Evolutionary conservation across 1,140 invertebrate species (phyloP).

Genomic region (Trachymyrmex cornetzi): DNA sequence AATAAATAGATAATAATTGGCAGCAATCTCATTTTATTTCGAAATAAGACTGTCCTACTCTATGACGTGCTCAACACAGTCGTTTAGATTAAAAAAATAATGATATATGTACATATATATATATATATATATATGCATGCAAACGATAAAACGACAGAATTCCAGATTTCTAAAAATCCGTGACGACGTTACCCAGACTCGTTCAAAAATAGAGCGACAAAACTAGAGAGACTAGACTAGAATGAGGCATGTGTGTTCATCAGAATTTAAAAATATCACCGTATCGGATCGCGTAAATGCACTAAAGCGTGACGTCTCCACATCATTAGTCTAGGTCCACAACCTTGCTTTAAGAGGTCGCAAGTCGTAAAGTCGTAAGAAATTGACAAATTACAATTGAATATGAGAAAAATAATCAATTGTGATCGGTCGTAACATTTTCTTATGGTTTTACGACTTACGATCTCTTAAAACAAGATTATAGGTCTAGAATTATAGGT

Average conservation of each 20-base stretch:
- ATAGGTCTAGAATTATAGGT: too few species aligned
- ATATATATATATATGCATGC: not conserved
- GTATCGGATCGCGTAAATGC: conserved; percentile 23
- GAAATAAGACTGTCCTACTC: not conserved
- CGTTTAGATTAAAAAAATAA: too few species aligned
- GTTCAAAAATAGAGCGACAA: conserved; percentile 16
- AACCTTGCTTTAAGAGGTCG: too few species aligned
- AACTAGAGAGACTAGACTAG: not conserved
- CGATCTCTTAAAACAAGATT: too few species aligned
- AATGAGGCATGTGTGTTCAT: not conserved
- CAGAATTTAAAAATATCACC: conserved; percentile 60
- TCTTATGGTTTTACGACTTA: too few species aligned
- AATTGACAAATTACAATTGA: too few species aligned
- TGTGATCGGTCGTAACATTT: too few species aligned
- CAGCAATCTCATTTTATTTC: not conserved
- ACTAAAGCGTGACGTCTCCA: conserved; percentile 62
- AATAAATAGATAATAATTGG: not conserved
- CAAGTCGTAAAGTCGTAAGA: too few species aligned
- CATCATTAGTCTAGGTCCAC: not conserved
- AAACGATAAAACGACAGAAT: not conserved
- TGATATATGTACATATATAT: too few species aligned
- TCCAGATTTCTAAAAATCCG: not conserved
- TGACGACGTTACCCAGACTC: conserved; percentile 39
- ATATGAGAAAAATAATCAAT: too few species aligned
- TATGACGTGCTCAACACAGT: not conserved